phyloP scores from a whole-genome alignment of 2,888 invertebrate genomes.

The Phaonia tiefii region DNA sequence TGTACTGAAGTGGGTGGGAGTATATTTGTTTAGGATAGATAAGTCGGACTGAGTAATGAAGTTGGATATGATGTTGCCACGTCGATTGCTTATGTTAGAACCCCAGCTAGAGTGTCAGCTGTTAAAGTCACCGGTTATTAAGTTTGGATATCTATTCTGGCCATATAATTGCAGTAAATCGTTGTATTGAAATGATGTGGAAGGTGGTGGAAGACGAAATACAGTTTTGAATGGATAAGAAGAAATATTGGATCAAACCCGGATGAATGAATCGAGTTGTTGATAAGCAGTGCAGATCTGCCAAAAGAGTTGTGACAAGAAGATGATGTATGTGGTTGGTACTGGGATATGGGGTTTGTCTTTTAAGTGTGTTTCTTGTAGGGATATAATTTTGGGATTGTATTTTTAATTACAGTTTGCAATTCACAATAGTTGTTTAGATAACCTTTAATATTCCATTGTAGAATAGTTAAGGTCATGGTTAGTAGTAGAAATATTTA shows the following conservation, averaged over 20 bases:
- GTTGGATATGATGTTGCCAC: not conserved
- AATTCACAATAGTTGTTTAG: constrained; percentile 22
- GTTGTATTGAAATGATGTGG: not conserved
- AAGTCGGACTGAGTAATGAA: not conserved
- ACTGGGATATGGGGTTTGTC: not conserved
- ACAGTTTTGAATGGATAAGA: not conserved
- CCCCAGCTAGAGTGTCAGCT: not conserved
- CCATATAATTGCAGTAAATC: not conserved
- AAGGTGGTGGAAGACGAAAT: not conserved
- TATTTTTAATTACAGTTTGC: constrained; percentile 28
- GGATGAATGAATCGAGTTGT: not conserved
- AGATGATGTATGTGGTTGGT: constrained; percentile 10
- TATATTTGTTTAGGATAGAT: not conserved
- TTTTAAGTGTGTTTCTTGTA: constrained; percentile 31
- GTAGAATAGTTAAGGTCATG: not conserved
- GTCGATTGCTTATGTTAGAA: not conserved
- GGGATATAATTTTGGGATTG: constrained; percentile 13
- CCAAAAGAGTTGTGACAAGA: not conserved
- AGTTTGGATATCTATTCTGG: not conserved
- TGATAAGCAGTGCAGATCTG: constrained; percentile 7
- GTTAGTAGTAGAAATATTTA: too few relatives aligned
- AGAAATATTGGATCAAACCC: not conserved
- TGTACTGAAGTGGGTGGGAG: not conserved
- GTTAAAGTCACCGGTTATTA: not conserved
- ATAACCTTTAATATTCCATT: constrained; percentile 38